Evolutionary conservation across 2,113 vertebrate genomes (phyloP).

Genomic region (Cryptotis parvus): DNA sequence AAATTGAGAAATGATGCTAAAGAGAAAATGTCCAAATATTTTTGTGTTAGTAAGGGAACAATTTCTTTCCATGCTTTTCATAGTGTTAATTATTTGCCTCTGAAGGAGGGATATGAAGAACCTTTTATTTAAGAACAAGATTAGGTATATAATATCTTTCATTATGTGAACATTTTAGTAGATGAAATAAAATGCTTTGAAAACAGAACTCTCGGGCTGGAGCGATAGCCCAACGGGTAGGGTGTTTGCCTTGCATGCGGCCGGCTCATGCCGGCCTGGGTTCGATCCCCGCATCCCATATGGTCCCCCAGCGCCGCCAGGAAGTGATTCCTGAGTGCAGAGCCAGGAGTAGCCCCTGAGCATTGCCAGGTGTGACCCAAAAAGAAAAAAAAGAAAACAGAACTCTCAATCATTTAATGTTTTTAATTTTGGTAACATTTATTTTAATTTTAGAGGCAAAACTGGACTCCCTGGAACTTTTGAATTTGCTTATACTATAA

Average conservation of each 20-base stretch:
- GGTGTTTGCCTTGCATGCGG: too few relatives aligned
- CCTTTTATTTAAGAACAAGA: background rate
- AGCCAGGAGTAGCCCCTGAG: too few relatives aligned
- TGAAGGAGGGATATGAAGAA: background rate
- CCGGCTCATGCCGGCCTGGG: too few relatives aligned
- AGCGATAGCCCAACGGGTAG: too few relatives aligned
- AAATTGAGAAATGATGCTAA: background rate
- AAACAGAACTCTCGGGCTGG: too few relatives aligned
- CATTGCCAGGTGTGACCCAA: too few relatives aligned
- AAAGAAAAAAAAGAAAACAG: too few relatives aligned
- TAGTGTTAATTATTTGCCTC: conserved; percentile 49
- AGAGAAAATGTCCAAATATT: background rate
- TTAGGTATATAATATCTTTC: conserved; percentile 9
- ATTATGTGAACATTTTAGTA: background rate
- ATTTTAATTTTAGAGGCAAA: background rate
- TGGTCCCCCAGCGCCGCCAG: too few relatives aligned
- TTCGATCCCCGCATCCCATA: too few relatives aligned
- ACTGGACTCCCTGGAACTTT: background rate
- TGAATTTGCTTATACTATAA: conserved; percentile 19
- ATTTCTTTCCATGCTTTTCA: background rate
- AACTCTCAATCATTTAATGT: background rate
- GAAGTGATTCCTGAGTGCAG: too few relatives aligned
- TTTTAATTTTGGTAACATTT: background rate
- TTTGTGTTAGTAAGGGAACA: conserved; percentile 51
- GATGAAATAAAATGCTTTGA: conserved; percentile 61